Percentiles rank a stretch among this genome's conserved stretches.
phyloP scores from a whole-genome alignment of 2,797 vertebrate genomes.

The Falco naumanni region DNA sequence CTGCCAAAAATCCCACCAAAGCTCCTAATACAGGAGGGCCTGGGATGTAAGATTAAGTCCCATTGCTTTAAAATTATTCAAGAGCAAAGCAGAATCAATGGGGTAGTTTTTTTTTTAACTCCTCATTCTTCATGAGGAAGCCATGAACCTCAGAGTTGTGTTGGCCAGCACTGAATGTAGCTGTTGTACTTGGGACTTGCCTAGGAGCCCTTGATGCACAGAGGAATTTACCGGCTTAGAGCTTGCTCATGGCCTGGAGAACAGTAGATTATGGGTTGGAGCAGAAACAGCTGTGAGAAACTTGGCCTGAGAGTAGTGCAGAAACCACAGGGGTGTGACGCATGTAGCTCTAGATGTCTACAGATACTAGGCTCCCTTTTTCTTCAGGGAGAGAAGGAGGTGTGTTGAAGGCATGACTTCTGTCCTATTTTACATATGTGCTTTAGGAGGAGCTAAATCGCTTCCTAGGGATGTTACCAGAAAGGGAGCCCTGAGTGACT shows the following conservation, averaged over 20 bases:
- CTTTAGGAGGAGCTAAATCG: neutral
- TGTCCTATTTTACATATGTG: neutral
- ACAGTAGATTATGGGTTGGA: neutral
- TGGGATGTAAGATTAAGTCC: slow-evolving; percentile 71
- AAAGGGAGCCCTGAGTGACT: neutral
- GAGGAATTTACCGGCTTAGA: neutral
- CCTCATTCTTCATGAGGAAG: neutral
- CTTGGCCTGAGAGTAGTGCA: neutral
- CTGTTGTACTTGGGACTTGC: neutral
- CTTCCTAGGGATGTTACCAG: neutral
- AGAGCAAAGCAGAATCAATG: slow-evolving; percentile 67
- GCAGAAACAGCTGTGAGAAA: slow-evolving; percentile 47
- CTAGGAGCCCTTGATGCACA: neutral
- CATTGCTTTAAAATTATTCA: slow-evolving; percentile 68
- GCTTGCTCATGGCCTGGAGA: neutral
- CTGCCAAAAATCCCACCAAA: slow-evolving; percentile 73
- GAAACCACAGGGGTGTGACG: slow-evolving; percentile 46
- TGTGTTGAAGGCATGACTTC: neutral
- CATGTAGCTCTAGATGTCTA: neutral
- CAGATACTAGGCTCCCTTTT: neutral
- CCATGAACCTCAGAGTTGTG: neutral
- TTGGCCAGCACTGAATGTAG: neutral
- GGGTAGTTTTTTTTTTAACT: neutral
- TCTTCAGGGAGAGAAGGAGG: neutral
- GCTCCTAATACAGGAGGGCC: slow-evolving; percentile 51